Conservation (phyloP, 2,797 vertebrate species). For the Fistularia commersonii region DNA sequence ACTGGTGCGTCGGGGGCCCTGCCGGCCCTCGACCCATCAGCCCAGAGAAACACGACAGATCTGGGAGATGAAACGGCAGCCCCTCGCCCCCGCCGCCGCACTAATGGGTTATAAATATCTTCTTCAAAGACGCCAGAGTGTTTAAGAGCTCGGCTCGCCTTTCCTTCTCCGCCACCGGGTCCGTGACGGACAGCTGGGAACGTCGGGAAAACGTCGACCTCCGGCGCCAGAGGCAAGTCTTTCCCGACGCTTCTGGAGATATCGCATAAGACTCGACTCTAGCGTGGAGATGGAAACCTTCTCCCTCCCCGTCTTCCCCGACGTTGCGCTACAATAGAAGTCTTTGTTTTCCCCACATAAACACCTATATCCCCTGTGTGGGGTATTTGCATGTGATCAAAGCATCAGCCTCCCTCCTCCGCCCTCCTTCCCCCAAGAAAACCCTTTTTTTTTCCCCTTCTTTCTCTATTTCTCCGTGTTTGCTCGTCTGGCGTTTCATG, state of each 20-base stretch:
- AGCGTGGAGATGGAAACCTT: conserved; percentile 4
- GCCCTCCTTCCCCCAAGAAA: conserved; percentile 12
- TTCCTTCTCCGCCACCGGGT: conserved; percentile 58
- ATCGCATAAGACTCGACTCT: background rate
- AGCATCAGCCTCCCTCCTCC: conserved; percentile 18
- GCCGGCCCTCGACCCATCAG: conserved; percentile 42
- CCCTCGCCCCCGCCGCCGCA: conserved; percentile 48
- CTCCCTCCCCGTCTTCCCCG: conserved; percentile 15
- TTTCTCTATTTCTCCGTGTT: conserved; percentile 10
- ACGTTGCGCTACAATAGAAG: conserved; percentile 30
- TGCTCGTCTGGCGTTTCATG: conserved; percentile 9
- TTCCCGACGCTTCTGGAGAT: background rate
- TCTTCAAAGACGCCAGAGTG: conserved; percentile 64
- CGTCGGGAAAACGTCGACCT: conserved; percentile 27
- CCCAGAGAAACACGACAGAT: conserved; percentile 59
- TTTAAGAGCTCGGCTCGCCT: conserved; percentile 56
- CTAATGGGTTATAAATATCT: conserved; percentile 76
- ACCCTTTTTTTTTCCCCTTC: background rate
- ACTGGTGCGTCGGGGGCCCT: conserved; percentile 20
- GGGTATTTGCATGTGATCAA: conserved; percentile 56
- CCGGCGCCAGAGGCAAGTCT: conserved; percentile 16
- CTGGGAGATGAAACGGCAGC: conserved; percentile 63
- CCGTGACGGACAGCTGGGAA: conserved; percentile 60
- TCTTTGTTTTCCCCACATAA: conserved; percentile 41
- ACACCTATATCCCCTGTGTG: conserved; percentile 40